Evolutionary conservation across 2,113 vertebrate genomes (phyloP).

Genomic region (Chaenocephalus aceratus): DNA sequence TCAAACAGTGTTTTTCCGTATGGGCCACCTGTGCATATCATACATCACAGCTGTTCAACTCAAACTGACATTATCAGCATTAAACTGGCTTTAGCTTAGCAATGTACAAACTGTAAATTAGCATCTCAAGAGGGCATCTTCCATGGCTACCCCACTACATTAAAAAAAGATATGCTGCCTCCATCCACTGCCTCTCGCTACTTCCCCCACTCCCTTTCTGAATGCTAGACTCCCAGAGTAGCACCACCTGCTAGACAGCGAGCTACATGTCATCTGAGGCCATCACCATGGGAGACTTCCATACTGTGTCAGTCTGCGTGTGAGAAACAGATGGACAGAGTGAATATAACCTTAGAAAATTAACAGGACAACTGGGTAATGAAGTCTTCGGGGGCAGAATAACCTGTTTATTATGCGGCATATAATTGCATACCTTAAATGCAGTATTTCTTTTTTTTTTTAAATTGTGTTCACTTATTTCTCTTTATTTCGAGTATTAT

Average conservation of each 20-base stretch:
- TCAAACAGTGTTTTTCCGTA: conserved; percentile 34
- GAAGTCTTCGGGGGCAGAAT: conserved; percentile 10
- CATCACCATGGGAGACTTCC: conserved; percentile 25
- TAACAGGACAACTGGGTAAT: conserved; percentile 11
- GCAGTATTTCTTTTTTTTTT: no score
- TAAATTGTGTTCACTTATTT: neutral
- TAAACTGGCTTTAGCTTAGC: neutral
- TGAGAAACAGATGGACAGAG: conserved; percentile 64
- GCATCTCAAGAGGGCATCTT: neutral
- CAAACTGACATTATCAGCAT: neutral
- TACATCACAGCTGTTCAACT: neutral
- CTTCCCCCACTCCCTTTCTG: neutral
- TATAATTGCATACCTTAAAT: no score
- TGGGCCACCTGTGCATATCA: conserved; percentile 3
- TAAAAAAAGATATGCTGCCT: neutral
- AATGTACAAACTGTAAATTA: neutral
- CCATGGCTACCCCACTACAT: neutral
- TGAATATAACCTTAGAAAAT: conserved; percentile 62
- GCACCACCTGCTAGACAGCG: conserved; percentile 67
- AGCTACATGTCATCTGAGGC: conserved; percentile 24
- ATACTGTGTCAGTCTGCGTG: conserved; percentile 14
- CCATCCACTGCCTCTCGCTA: neutral
- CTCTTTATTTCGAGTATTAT: no score
- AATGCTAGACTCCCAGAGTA: conserved; percentile 47
- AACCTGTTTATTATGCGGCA: neutral